These are phyloP conservation scores for Gambusia holbrooki DNA, from an alignment of 2,113 vertebrate species.

Conservation along the genomic window DNA sequence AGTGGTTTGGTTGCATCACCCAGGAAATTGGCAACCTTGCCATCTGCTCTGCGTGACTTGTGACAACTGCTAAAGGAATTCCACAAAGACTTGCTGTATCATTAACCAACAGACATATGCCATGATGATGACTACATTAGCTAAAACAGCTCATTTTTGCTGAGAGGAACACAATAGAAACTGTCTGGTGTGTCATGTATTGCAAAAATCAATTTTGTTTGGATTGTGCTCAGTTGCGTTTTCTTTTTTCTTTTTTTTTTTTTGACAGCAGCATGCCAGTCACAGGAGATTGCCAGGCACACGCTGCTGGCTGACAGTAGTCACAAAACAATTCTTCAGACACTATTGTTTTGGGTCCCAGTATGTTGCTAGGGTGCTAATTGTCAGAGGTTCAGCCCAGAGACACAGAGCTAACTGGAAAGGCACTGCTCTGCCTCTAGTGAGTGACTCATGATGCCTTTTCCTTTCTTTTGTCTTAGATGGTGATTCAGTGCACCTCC, in stretches of 20 bases:
- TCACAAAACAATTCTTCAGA: constrained; percentile 40
- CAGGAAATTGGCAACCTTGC: constrained; percentile 18
- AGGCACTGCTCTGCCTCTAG: constrained; percentile 42
- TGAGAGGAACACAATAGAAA: background rate
- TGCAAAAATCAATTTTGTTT: constrained; percentile 9
- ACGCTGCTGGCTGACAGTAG: constrained; percentile 38
- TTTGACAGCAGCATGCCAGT: constrained; percentile 14
- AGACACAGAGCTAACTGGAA: constrained; percentile 60
- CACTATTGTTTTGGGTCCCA: constrained; percentile 13
- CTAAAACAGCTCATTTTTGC: constrained; percentile 4
- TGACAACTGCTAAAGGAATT: constrained; percentile 11
- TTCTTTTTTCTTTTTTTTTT: constrained; percentile 20
- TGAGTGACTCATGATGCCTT: constrained; percentile 56
- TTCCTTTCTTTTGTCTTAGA: constrained; percentile 35
- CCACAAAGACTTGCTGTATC: background rate
- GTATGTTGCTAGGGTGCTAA: constrained; percentile 39
- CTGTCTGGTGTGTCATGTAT: background rate
- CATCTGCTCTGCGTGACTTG: constrained; percentile 31
- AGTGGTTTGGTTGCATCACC: constrained; percentile 31
- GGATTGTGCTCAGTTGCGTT: background rate
- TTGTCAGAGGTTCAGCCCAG: constrained; percentile 45
- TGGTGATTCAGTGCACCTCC: constrained; percentile 51
- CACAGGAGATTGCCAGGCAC: constrained; percentile 2
- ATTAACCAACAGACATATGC: background rate
- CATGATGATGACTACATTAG: constrained; percentile 8